These are phyloP conservation scores for Lucinisca nassula DNA, from an alignment of 2,888 invertebrate genomes.

Conservation along the genomic window DNA sequence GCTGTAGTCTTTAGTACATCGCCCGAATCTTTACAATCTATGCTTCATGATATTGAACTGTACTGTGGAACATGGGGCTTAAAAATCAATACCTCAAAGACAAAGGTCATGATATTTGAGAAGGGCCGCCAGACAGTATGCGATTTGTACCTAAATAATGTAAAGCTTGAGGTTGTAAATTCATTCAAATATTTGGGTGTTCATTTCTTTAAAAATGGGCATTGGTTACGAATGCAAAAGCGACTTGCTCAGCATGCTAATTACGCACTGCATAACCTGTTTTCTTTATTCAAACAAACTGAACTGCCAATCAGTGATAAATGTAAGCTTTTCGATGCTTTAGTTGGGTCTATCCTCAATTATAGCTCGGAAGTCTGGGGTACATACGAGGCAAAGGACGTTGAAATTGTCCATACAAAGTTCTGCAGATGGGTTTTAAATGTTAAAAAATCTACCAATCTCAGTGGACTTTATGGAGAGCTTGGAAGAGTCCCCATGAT, in stretches of 20 bases:
- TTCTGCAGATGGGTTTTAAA: neutral
- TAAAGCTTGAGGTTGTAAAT: too few relatives aligned
- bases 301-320: neutral
- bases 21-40: constrained; percentile 7
- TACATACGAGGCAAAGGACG: neutral
- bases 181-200: too few relatives aligned
- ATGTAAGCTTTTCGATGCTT: neutral
- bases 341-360: too few relatives aligned
- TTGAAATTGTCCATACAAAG: neutral
- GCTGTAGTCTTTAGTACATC: constrained; percentile 24
- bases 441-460: neutral
- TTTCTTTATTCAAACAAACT: neutral
- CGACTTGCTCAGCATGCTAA: neutral
- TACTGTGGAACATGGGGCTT: neutral
- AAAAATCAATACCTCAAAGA: neutral
- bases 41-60: constrained; percentile 24
- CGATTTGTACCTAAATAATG: neutral
- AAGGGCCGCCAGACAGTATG: neutral
- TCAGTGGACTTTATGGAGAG: neutral
- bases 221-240: neutral
- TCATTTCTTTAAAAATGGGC: neutral
- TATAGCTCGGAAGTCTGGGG: neutral
- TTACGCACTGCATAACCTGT: neutral
- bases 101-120: constrained; percentile 5
- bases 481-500: neutral